These are phyloP conservation scores for Ia io DNA, from an alignment of 2,113 vertebrate genomes.

Conservation along the genomic window DNA sequence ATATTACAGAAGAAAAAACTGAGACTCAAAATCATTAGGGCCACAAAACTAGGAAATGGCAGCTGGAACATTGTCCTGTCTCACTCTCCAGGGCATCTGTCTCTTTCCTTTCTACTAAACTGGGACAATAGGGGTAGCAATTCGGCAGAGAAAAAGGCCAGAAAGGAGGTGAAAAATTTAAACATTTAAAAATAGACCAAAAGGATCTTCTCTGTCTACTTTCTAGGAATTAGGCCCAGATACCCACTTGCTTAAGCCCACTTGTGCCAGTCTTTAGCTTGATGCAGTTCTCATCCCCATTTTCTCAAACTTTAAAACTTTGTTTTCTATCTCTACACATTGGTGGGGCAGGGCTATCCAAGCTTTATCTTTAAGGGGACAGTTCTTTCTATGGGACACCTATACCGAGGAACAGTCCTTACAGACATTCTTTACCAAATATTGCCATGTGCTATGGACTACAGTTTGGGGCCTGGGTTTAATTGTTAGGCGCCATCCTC, in stretches of 20 bases:
- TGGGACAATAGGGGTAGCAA: neutral
- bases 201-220: neutral
- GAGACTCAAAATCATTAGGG: neutral
- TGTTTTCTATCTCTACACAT: neutral
- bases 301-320: neutral
- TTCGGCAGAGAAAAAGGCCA: neutral
- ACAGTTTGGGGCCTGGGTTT: neutral
- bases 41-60: neutral
- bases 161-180: neutral
- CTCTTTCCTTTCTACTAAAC: neutral
- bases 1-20: neutral
- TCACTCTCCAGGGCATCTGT: neutral
- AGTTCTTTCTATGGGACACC: neutral
- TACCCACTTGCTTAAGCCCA: neutral
- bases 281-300: neutral
- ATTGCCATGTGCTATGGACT: no score
- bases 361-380: neutral
- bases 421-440: neutral
- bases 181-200: neutral
- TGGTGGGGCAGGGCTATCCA: neutral
- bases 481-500: neutral
- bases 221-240: neutral
- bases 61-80: neutral
- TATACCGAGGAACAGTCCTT: neutral
- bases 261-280: neutral